phyloP scores from a whole-genome alignment of 2,888 invertebrate species.

The Crocallis elinguaria region DNA sequence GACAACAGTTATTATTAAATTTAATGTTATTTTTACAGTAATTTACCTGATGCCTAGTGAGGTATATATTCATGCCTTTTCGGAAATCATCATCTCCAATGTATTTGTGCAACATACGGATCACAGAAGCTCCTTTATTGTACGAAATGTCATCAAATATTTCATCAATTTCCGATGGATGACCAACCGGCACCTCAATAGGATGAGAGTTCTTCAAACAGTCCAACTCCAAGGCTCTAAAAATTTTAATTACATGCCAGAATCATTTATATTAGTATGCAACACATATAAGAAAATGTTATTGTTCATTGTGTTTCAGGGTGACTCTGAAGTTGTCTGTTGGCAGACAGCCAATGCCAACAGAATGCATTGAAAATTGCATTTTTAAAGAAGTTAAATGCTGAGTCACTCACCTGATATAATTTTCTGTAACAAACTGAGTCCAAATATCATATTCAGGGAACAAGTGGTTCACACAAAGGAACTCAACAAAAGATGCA shows the following conservation, averaged over 20 bases:
- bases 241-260: slow-evolving; percentile 12
- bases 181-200: slow-evolving; percentile 97
- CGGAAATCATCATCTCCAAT: slow-evolving; percentile 97
- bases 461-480: slow-evolving; percentile 96
- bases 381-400: slow-evolving; percentile 9
- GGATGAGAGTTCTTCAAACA: slow-evolving; percentile 97
- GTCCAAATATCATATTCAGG: slow-evolving; percentile 99
- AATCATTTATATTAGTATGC: slow-evolving; percentile 29
- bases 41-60: slow-evolving; percentile 90
- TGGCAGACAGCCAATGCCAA: slow-evolving; percentile 45
- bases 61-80: slow-evolving; percentile 95
- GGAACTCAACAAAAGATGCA: slow-evolving; percentile 97
- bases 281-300: slow-evolving; percentile 17
- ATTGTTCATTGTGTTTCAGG: slow-evolving; percentile 41
- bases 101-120: slow-evolving; percentile 96
- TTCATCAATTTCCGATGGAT: slow-evolving; percentile 98
- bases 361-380: slow-evolving; percentile 13
- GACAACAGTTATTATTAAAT: too few relatives aligned
- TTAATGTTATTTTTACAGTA: not conserved
- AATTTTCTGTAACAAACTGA: slow-evolving; percentile 96
- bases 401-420: slow-evolving; percentile 81
- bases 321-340: slow-evolving; percentile 43
- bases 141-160: slow-evolving; percentile 99
- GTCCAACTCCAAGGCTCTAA: slow-evolving; percentile 93
- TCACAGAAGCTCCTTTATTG: slow-evolving; percentile 97